These are phyloP conservation scores for Lycia hirtaria DNA, from an alignment of 2,888 invertebrate genomes.

Conservation along the genomic window DNA sequence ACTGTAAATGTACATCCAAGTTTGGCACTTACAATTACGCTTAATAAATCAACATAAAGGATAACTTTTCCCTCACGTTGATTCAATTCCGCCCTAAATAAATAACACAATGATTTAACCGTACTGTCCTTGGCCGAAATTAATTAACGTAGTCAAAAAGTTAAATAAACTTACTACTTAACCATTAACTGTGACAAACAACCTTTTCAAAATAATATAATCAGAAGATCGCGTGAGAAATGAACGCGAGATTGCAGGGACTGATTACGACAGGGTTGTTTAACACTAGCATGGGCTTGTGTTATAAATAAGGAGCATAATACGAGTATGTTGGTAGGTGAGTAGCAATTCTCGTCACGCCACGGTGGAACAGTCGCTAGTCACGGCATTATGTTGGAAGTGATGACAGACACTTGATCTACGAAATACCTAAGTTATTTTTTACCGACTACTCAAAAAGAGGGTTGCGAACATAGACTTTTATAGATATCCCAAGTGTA, in stretches of 20 bases:
- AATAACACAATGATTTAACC: background rate
- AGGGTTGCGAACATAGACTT: background rate
- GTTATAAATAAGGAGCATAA: background rate
- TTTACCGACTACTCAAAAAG: background rate
- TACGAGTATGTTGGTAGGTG: slow-evolving; percentile 4
- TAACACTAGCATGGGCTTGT: background rate
- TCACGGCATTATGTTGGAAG: slow-evolving; percentile 8
- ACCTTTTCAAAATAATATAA: background rate
- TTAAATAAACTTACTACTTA: background rate
- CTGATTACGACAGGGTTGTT: slow-evolving; percentile 3
- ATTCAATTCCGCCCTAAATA: background rate
- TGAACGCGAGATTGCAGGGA: background rate
- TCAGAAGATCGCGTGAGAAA: background rate
- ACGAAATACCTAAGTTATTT: background rate
- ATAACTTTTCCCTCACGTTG: background rate
- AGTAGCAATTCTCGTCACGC: slow-evolving; percentile 11
- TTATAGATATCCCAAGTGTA: too few relatives aligned
- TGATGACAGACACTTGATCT: slow-evolving; percentile 12
- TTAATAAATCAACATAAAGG: background rate
- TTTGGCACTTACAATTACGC: too few relatives aligned
- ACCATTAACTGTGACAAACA: background rate
- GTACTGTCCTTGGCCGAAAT: slow-evolving; percentile 8
- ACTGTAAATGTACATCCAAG: too few relatives aligned
- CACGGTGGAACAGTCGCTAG: slow-evolving; percentile 5
- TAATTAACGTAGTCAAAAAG: slow-evolving; percentile 8